Evolutionary conservation across 2,113 vertebrate genomes (phyloP), one percentile per base, ranked within the genome.

Genomic region (Bettongia penicillata): DNA sequence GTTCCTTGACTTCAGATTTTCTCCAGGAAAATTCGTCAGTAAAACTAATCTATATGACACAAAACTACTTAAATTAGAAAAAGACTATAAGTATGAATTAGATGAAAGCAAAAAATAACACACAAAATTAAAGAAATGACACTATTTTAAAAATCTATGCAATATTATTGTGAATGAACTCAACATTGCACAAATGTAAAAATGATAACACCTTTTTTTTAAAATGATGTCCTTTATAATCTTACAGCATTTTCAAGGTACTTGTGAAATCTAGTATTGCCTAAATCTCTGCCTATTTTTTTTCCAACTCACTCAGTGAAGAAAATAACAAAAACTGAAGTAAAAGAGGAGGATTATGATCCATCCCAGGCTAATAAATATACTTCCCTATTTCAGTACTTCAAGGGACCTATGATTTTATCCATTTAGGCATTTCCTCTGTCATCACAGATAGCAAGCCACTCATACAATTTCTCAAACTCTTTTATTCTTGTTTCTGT

Each of bases 31-130:
- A 93, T 91, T 52, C 96, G 89, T 97, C 84, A 94, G 96, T 93
- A 96, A 94, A 97, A 97, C 61, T 93, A 50, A 43, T 94, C 91
- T 91, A 90, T 51, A 77, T 49, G 92, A 91, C 77, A 77, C 31
- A 96, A 96, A 96, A 96, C 61, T 92, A 94, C 96, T 97, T 97
- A 94, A 96, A 96, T 6, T 95, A 94, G 90, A 95, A 94, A 93
- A 95, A 91, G 90, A 97, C 93, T 96, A 92, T 96, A 93, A 97
- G 96, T 94, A 94, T 90, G 97, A 96, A 48, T 91, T 61, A 91
- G 43, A 94, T 95, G 95, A 97, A 97, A 96, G 95, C 9, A 91
- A 93, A 95, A 97, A 95, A 96, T 93, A 91, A 96, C 95, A 95
- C 96, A 48, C 89, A 94, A 96, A 94, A 93, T 97, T 90, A 91